phyloP scores from a whole-genome alignment of 2,113 vertebrate genomes.

The Aptenodytes patagonicus region DNA sequence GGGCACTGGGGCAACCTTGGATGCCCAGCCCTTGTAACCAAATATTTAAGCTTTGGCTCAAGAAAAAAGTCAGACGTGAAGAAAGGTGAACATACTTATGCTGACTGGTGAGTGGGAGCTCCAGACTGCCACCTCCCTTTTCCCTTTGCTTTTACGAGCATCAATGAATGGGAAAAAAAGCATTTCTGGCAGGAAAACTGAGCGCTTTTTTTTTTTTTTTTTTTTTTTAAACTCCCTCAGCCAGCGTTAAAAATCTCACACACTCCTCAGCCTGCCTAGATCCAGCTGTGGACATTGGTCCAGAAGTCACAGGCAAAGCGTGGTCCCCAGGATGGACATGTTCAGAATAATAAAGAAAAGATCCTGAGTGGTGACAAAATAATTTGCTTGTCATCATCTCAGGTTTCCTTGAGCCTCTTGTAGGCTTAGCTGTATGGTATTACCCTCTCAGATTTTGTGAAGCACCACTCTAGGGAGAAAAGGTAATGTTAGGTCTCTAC shows the following conservation, averaged over 20 bases:
- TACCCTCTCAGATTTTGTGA: not conserved
- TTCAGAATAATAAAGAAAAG: not conserved
- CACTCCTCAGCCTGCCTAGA: not conserved
- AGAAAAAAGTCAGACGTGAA: not conserved
- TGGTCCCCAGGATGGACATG: not conserved
- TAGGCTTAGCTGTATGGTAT: not conserved
- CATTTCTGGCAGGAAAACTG: not conserved
- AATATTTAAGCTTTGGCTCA: not conserved
- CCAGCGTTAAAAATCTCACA: not conserved
- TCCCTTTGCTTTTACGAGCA: not conserved
- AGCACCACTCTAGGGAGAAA: not conserved
- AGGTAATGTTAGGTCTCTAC: not conserved
- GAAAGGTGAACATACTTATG: not conserved
- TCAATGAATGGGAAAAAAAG: not conserved
- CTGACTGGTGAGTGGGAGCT: not conserved
- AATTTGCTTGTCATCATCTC: not conserved
- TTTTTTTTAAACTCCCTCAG: not conserved
- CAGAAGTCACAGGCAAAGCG: not conserved
- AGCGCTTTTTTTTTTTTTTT: rapidly evolving
- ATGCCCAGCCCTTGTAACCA: not conserved
- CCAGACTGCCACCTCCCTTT: not conserved
- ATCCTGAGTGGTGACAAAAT: not conserved
- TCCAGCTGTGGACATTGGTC: not conserved
- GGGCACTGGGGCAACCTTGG: not conserved
- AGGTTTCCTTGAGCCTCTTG: not conserved